Percentiles rank a stretch among this genome's conserved stretches.
Evolutionary conservation across 2,888 invertebrate genomes (phyloP).

Genomic region (Timema cristinae): DNA sequence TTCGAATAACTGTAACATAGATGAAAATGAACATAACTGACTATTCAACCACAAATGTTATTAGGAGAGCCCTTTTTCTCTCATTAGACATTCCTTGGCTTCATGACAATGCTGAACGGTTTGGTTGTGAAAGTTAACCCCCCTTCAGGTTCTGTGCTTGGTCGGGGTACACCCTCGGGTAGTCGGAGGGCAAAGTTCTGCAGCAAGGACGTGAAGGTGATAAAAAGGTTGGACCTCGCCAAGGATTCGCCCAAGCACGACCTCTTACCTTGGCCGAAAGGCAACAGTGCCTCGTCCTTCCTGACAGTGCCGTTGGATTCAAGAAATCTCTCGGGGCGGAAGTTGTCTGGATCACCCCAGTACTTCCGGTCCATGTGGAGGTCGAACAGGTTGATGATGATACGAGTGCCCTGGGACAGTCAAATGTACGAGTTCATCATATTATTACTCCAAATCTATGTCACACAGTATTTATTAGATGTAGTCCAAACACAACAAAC

Average conservation of each 20-base stretch:
- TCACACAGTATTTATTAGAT: not conserved
- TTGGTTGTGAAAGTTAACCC: conserved; percentile 28
- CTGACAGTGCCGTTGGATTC: conserved; percentile 27
- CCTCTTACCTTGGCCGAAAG: conserved; percentile 33
- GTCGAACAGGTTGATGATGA: conserved; percentile 29
- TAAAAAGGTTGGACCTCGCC: conserved; percentile 30
- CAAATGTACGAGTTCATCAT: not conserved
- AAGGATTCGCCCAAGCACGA: conserved; percentile 31
- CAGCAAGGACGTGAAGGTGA: conserved; percentile 31
- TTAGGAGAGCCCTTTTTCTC: too few species aligned
- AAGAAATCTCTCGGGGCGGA: conserved; percentile 33
- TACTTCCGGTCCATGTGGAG: conserved; percentile 28
- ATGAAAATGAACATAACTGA: too few species aligned
- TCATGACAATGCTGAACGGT: conserved; percentile 28
- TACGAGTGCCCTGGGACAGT: conserved; percentile 27
- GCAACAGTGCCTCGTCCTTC: conserved; percentile 29
- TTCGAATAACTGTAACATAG: too few species aligned
- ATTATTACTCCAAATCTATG: not conserved
- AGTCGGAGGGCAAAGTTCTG: conserved; percentile 30
- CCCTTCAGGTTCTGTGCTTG: conserved; percentile 20
- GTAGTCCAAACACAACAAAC: too few species aligned
- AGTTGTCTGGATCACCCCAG: conserved; percentile 33
- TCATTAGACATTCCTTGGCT: conserved; percentile 3
- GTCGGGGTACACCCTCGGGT: conserved; percentile 25
- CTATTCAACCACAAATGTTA: too few species aligned